Evolutionary conservation across 2,797 vertebrate species (phyloP).

Genomic region (Esox lucius): DNA sequence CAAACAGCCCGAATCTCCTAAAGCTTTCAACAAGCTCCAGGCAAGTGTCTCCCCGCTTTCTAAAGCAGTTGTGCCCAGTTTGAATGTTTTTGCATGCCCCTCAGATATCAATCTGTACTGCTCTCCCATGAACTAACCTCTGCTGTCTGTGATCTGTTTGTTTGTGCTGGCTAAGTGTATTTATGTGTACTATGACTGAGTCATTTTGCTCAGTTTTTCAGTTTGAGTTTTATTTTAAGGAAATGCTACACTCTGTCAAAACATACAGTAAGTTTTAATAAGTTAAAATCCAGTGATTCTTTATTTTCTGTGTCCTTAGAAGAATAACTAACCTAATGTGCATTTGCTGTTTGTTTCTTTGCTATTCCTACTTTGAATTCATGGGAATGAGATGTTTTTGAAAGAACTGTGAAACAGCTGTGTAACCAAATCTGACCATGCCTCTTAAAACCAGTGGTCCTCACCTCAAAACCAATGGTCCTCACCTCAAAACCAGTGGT

Average conservation of each 20-base stretch:
- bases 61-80: conserved; percentile 40
- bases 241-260: conserved; percentile 25
- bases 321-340: conserved; percentile 4
- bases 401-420: not conserved
- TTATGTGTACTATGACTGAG: conserved; percentile 45
- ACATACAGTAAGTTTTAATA: conserved; percentile 19
- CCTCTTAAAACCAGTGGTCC: conserved; percentile 40
- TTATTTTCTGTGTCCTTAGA: not conserved
- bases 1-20: conserved; percentile 91
- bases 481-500: too few relatives aligned
- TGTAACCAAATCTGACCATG: conserved; percentile 26
- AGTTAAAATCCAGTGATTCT: not conserved
- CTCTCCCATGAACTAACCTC: conserved; percentile 40
- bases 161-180: conserved; percentile 54
- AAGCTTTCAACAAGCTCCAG: conserved; percentile 88
- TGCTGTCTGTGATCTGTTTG: conserved; percentile 55
- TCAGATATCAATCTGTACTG: conserved; percentile 26
- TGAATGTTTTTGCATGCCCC: conserved; percentile 42
- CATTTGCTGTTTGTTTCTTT: not conserved
- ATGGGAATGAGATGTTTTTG: not conserved
- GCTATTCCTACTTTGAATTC: not conserved
- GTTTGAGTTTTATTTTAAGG: conserved; percentile 31
- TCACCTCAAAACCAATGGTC: too few relatives aligned
- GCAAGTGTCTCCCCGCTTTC: conserved; percentile 81
- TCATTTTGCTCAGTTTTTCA: conserved; percentile 35